Evolutionary conservation across 1,140 invertebrate genomes (phyloP).

Genomic region (Holcopasites calliopsidis): DNA sequence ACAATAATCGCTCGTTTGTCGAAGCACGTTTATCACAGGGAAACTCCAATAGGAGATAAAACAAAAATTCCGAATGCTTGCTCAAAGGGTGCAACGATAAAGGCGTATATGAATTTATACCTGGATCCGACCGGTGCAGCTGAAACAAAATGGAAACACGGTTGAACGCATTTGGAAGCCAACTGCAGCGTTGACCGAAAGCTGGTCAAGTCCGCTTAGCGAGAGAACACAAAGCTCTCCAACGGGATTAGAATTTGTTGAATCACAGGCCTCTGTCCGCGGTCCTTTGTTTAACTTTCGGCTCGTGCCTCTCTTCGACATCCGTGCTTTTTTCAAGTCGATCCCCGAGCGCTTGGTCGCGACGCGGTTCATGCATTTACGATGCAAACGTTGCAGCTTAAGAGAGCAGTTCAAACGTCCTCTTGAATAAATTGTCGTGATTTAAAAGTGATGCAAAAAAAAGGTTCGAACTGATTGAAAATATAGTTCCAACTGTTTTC

Average conservation of each 20-base stretch:
- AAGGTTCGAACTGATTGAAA: no score
- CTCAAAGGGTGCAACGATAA: not conserved
- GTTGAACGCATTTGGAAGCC: not conserved
- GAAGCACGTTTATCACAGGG: not conserved
- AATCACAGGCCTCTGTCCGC: slow-evolving; percentile 17
- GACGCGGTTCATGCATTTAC: not conserved
- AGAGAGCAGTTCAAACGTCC: not conserved
- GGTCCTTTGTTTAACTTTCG: slow-evolving; percentile 32
- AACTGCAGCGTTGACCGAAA: not conserved
- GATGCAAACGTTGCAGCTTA: not conserved
- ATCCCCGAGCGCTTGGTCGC: not conserved
- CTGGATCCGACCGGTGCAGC: not conserved
- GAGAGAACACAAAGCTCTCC: slow-evolving; percentile 1
- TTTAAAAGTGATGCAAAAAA: no score
- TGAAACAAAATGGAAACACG: slow-evolving; percentile 19
- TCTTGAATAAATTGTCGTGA: not conserved
- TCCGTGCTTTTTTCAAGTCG: slow-evolving; percentile 9
- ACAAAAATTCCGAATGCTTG: not conserved
- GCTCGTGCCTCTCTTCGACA: not conserved
- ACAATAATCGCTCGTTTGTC: no score
- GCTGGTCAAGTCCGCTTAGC: not conserved
- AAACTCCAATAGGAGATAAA: no score
- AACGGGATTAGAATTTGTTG: slow-evolving; percentile 34
- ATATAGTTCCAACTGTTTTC: no score
- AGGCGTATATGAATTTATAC: not conserved